Conservation (phyloP, 1,140 invertebrate species). For the Phthorimaea operculella region DNA sequence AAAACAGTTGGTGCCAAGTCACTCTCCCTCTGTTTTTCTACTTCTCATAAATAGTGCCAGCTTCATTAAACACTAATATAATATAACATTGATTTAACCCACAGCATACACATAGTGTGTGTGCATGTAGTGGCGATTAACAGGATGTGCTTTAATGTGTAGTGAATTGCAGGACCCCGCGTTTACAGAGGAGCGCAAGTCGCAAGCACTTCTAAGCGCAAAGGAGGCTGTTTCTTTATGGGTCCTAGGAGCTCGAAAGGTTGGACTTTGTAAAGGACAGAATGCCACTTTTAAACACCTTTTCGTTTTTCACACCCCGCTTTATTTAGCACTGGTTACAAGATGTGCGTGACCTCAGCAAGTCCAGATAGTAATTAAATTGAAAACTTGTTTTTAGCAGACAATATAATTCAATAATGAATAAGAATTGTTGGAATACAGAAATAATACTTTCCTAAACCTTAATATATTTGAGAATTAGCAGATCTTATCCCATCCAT, state of each 20-base stretch:
- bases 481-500: too few relatives aligned
- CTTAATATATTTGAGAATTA: too few relatives aligned
- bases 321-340: constrained; percentile 42
- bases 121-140: constrained; percentile 60
- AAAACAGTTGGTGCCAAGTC: too few relatives aligned
- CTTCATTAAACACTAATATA: too few relatives aligned
- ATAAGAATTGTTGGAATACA: too few relatives aligned
- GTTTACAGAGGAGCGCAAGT: constrained; percentile 73
- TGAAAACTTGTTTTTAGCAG: too few relatives aligned
- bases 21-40: too few relatives aligned
- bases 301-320: constrained; percentile 31
- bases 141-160: constrained; percentile 54
- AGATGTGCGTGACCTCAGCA: constrained; percentile 2
- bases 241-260: constrained; percentile 89
- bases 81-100: constrained; percentile 20
- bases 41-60: too few relatives aligned
- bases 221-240: constrained; percentile 91
- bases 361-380: constrained; percentile 16
- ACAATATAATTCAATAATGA: too few relatives aligned
- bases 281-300: constrained; percentile 23
- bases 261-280: constrained; percentile 65
- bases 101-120: constrained; percentile 13
- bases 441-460: too few relatives aligned
- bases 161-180: constrained; percentile 75
- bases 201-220: constrained; percentile 85